Evolutionary conservation across 2,113 vertebrate genomes (phyloP).

Genomic region (Mobula hypostoma): DNA sequence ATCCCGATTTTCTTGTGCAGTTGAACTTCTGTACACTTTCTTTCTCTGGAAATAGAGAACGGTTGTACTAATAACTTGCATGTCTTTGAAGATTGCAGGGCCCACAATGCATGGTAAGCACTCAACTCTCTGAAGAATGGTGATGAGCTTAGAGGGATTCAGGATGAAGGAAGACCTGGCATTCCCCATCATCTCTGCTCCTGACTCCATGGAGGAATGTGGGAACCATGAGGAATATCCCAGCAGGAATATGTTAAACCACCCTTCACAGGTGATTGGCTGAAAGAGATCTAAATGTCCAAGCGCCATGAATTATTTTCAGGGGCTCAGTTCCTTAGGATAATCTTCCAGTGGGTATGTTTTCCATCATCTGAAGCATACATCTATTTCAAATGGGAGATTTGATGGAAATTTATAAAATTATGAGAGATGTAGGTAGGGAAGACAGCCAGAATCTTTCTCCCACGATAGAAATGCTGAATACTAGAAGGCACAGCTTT

Average conservation of each 20-base stretch:
- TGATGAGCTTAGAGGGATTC: background rate
- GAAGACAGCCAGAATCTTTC: too few relatives aligned
- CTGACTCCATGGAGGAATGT: background rate
- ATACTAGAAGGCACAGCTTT: too few relatives aligned
- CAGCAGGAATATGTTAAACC: too few relatives aligned
- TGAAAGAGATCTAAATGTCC: background rate
- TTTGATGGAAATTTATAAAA: too few relatives aligned
- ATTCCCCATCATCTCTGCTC: background rate
- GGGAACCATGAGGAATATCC: too few relatives aligned
- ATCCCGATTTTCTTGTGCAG: background rate
- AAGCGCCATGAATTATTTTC: background rate
- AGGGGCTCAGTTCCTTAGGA: background rate
- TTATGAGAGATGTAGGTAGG: too few relatives aligned
- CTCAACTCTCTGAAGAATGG: background rate
- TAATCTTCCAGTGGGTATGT: background rate
- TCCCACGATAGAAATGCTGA: too few relatives aligned
- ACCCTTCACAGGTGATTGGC: background rate
- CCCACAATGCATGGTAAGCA: background rate
- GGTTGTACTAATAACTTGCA: background rate
- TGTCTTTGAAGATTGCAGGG: background rate
- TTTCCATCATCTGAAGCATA: background rate
- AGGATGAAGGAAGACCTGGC: background rate
- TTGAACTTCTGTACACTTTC: background rate
- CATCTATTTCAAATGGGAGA: background rate
- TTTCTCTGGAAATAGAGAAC: background rate